A percentile compares a stretch with the other conserved stretches of the same genome.
phyloP scores from a whole-genome alignment of 2,113 vertebrate genomes.

The Bombycilla garrulus region DNA sequence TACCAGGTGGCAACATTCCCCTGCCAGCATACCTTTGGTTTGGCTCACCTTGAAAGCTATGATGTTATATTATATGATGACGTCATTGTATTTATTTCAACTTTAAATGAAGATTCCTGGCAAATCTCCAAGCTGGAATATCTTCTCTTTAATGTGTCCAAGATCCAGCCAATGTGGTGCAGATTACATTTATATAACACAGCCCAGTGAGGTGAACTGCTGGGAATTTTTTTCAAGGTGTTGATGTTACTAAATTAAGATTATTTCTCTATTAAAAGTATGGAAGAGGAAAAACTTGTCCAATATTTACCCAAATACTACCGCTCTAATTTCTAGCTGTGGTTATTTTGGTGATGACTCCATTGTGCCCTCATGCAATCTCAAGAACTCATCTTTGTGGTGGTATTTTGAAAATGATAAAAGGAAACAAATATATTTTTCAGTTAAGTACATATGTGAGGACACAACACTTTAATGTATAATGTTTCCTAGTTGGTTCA shows the following conservation, averaged over 20 bases:
- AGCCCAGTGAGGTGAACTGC: slow-evolving; percentile 6
- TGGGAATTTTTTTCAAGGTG: not conserved
- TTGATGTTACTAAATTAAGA: slow-evolving; percentile 27
- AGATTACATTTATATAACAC: slow-evolving; percentile 15
- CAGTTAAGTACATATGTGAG: not conserved
- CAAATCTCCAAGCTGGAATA: slow-evolving; percentile 34
- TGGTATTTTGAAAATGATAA: not conserved
- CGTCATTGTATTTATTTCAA: slow-evolving; percentile 55
- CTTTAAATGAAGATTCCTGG: slow-evolving; percentile 49
- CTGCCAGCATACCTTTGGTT: slow-evolving; percentile 64
- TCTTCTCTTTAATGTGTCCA: slow-evolving; percentile 43
- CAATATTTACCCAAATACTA: not conserved
- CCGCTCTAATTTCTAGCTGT: not conserved
- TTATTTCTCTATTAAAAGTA: slow-evolving; percentile 24
- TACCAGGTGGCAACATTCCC: slow-evolving; percentile 49
- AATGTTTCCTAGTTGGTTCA: not conserved
- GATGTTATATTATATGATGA: slow-evolving; percentile 63
- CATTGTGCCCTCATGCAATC: not conserved
- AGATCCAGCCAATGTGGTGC: not conserved
- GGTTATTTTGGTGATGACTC: not conserved
- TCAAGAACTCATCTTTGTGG: not conserved
- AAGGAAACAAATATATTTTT: not conserved
- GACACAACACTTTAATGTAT: not conserved
- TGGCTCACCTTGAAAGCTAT: slow-evolving; percentile 58
- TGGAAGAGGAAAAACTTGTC: not conserved